Evolutionary conservation across 2,888 invertebrate species (phyloP).

Genomic region (Eupithecia exiguata): DNA sequence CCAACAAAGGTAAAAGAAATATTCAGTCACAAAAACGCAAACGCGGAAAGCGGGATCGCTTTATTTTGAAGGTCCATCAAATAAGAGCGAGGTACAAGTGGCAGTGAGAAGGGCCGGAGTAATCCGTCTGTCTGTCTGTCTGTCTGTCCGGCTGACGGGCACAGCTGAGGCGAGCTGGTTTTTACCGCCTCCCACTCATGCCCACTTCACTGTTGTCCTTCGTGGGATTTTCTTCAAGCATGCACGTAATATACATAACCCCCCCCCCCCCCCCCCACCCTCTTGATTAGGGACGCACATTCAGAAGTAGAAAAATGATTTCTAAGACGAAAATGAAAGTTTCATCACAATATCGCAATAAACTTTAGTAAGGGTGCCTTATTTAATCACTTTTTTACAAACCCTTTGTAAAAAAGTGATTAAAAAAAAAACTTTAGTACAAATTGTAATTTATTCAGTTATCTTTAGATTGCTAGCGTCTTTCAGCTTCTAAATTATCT

Average conservation of each 20-base stretch:
- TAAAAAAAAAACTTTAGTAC: too few species aligned
- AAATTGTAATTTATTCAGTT: too few species aligned
- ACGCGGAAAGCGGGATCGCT: background rate
- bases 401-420: too few species aligned
- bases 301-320: too few species aligned
- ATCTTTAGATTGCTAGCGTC: too few species aligned
- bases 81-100: constrained; percentile 40
- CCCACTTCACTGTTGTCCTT: background rate
- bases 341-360: too few species aligned
- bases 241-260: background rate
- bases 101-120: constrained; percentile 56
- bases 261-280: background rate
- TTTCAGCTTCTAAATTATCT: too few species aligned
- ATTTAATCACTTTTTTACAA: too few species aligned
- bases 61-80: constrained; percentile 30
- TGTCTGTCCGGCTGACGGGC: constrained; percentile 60
- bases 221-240: background rate
- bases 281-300: too few species aligned
- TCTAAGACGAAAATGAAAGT: too few species aligned
- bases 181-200: background rate
- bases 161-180: constrained; percentile 48
- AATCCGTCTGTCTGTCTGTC: constrained; percentile 62
- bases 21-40: constrained; percentile 1
- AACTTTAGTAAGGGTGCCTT: too few species aligned
- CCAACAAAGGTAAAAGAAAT: background rate